Evolutionary conservation across 53 echinoderm and acorn worm species (phyloP), one percentile per base, ranked within the genome.

Genomic region (Mesocentrotus franciscanus): DNA sequence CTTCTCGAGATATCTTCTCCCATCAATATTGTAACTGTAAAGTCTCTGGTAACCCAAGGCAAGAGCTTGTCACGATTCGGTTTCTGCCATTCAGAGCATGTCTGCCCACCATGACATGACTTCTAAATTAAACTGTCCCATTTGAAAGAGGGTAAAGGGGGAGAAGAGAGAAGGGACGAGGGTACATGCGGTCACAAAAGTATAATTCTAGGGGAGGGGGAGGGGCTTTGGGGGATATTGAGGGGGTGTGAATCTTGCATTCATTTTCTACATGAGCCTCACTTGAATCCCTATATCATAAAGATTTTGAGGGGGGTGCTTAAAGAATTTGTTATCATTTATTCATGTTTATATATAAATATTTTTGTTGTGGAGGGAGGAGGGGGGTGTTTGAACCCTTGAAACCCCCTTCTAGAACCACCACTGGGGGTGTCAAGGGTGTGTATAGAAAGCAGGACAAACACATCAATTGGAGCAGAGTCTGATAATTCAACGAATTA

Each of bases 41-140:
- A 90, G 58, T 15, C n/a, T 90, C 90, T 29, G 30, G 90, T 60
- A 90, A 90, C 60, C 90, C n/a, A 90, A 60, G 90, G 27, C 29
- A 49, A 9, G 27, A 13, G 58, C 90, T 58, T 61, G 90, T 32
- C 60, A 61, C 61, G 61, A 90, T 90, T 90, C 29, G 26, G 60
- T 58, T 30, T 60, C 60, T 14, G 14, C 14, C 60, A 90, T 90
- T 90, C 90, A 90, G 61, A 90, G 60, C 90, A 90, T 90, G 90
- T 61, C 90, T 26, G 29, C 14, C 17, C 30, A 30, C 61, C 61
- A 61, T 61, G 59, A 90, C 90, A 58, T 90, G 90, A 90, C 90
- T 60, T 90, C 90, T 24, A 90, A 90, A 90, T 90, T 32, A 90
- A 90, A 61, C 90, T 61, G 59, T 60, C 26, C 58, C 90, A 58